These are phyloP conservation scores for Glyphotaelius pellucidus DNA, from an alignment of 2,888 invertebrate species.

Conservation along the genomic window DNA sequence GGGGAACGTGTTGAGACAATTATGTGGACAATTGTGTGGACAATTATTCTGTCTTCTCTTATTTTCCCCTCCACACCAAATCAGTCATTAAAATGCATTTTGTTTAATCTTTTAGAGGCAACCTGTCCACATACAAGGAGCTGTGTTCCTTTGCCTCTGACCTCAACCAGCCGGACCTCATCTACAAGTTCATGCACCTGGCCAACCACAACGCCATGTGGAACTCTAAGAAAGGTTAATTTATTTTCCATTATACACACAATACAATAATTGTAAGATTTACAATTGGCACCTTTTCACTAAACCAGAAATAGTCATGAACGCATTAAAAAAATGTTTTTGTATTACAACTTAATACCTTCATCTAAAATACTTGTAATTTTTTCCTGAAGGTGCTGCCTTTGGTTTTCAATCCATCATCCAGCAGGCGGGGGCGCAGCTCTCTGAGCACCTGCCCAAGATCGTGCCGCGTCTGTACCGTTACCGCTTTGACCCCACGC, in stretches of 20 bases:
- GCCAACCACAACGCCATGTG: constrained; percentile 96
- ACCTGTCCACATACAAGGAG: constrained; percentile 95
- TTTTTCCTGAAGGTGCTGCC: constrained; percentile 83
- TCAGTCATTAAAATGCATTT: neutral
- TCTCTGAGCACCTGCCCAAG: constrained; percentile 88
- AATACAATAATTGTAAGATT: no score
- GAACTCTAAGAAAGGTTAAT: constrained; percentile 92
- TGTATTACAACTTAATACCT: no score
- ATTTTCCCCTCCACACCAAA: neutral
- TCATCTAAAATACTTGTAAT: neutral
- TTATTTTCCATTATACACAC: neutral
- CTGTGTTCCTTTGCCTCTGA: constrained; percentile 95
- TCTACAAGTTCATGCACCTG: constrained; percentile 97
- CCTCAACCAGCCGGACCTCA: constrained; percentile 94
- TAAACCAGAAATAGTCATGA: neutral
- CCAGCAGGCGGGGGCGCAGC: constrained; percentile 88
- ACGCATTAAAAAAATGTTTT: no score
- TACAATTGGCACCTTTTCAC: no score
- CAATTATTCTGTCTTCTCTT: neutral
- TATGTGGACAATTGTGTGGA: no score
- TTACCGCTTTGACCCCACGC: constrained; percentile 95
- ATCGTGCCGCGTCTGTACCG: constrained; percentile 93
- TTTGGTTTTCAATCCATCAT: constrained; percentile 95
- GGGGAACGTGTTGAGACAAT: neutral
- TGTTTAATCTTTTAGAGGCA: constrained; percentile 79